Conservation (phyloP, 2,113 vertebrate genomes). For the Anhinga rufa region DNA sequence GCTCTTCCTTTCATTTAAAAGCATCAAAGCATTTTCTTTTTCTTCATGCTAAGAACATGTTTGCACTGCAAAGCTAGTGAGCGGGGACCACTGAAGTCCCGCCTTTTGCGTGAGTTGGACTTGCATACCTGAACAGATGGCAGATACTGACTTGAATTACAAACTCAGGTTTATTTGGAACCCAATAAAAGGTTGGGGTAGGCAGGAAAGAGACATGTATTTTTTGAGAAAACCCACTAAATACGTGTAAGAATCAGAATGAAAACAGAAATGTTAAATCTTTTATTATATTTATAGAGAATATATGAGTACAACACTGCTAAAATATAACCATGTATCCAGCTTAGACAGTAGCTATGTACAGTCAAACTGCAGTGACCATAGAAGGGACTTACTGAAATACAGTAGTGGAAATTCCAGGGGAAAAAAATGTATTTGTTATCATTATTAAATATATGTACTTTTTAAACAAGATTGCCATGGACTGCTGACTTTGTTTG, state of each 20-base stretch:
- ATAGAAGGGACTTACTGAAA: background rate
- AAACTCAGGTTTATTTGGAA: constrained; percentile 60
- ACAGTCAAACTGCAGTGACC: constrained; percentile 1
- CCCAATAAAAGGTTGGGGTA: constrained; percentile 21
- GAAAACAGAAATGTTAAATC: constrained; percentile 38
- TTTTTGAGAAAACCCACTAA: constrained; percentile 44
- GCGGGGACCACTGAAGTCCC: background rate
- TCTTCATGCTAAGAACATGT: background rate
- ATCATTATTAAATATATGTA: constrained; percentile 55
- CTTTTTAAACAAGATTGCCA: constrained; percentile 63
- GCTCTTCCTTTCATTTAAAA: background rate
- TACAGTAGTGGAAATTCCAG: background rate
- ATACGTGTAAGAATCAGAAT: constrained; percentile 41
- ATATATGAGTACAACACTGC: constrained; percentile 19
- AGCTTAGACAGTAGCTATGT: constrained; percentile 25
- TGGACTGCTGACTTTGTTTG: constrained; percentile 61
- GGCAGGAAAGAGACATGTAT: background rate
- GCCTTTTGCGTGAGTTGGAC: background rate
- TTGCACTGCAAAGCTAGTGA: background rate
- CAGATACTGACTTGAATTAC: constrained; percentile 39
- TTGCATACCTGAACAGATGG: background rate
- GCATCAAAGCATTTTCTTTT: background rate
- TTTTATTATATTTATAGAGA: constrained; percentile 68
- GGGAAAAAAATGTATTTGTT: constrained; percentile 39
- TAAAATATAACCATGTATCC: constrained; percentile 22